Base-by-base conservation (phyloP, 1,140 invertebrate genomes). In the Drosophila arawakana region DNA sequence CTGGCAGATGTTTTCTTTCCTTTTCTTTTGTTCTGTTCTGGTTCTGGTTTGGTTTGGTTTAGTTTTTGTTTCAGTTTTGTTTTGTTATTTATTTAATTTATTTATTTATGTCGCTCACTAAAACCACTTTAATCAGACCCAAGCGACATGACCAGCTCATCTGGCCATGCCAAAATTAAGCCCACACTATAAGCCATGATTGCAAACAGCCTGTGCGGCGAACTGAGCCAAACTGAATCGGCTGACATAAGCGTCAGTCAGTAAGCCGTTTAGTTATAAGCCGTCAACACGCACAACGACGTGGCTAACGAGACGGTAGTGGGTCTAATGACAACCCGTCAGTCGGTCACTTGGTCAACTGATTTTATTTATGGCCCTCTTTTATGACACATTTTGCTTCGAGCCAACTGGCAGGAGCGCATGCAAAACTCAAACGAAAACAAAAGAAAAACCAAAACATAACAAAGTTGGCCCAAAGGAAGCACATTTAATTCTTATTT, bases 101-200 rank as follows among this genome's bases (percentile, higher is more conserved):
- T 88, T 85, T 86, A 86, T 88, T 85, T 77, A 88, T 78, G 76
- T 86, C 62, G 62, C 80, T 61, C 73, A 70, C 50, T 69, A 75
- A 88, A 88, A 82, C 68, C 79, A 88, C 76, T 88, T 88, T 86
- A 86, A 86, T 88, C 82, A 86, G 76, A 41, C 57, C 65, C n/a
- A 34, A 35, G 49, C 63, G 70, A 73, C 39, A 68, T 60, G 35
- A 30, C 46, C 21, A 49, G 78, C 76, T 86, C 83, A 85, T 73
- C 73, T 79, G 63, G 83, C 71, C 72, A 30, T 30, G 25, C 70
- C 44, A 69, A 69, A 77, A 74, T 74, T 80, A 88, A 88, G 76
- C 61, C 43, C 72, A 62, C 61, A 50, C 35, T 68, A 65, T 60
- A 65, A 70, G 63, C 76, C 69, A 63, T 43, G 21, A 63, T 52